These are phyloP conservation scores for Thera obeliscata DNA, from an alignment of 2,888 invertebrate species.

Conservation along the genomic window DNA sequence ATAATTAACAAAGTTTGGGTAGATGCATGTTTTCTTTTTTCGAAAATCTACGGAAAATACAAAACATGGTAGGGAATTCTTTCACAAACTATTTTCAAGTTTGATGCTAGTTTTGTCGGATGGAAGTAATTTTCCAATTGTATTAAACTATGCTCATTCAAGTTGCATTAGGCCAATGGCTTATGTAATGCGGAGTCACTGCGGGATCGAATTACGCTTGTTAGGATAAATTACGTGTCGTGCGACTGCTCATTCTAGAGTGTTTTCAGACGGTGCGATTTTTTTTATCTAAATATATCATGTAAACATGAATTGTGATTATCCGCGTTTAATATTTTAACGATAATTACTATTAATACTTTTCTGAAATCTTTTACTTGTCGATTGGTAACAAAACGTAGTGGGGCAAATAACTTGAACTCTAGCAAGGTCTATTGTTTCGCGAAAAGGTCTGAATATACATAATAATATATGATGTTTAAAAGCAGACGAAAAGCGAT, in stretches of 20 bases:
- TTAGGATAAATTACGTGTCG: neutral
- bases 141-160: slow-evolving; percentile 45
- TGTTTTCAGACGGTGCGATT: neutral
- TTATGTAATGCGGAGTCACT: slow-evolving; percentile 28
- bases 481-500: no score
- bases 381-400: no score
- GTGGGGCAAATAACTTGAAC: no score
- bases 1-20: neutral
- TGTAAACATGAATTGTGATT: neutral
- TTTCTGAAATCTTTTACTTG: no score
- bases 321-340: no score
- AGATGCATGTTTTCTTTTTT: neutral
- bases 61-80: no score
- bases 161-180: slow-evolving; percentile 48
- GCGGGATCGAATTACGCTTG: slow-evolving; percentile 36
- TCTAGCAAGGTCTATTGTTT: no score
- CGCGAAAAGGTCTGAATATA: no score
- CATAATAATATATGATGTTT: no score
- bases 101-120: slow-evolving; percentile 24
- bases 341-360: no score
- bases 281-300: neutral
- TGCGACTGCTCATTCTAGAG: neutral
- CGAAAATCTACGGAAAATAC: neutral
- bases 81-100: neutral
- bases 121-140: slow-evolving; percentile 55